Percentiles rank a stretch among this genome's conserved stretches.
phyloP scores from a whole-genome alignment of 2,888 invertebrate genomes.

The Parnassius orleans region DNA sequence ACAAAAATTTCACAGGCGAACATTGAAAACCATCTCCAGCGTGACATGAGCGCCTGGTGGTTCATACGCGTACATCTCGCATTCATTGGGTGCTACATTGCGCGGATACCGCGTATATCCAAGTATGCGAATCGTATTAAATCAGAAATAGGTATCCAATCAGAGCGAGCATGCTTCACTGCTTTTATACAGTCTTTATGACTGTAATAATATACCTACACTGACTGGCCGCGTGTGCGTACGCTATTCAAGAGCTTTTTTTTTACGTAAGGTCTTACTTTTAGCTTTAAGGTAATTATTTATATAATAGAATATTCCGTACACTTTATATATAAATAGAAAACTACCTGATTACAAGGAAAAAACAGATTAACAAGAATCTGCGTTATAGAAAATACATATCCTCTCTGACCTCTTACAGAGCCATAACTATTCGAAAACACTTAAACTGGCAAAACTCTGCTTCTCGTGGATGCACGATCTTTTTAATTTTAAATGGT shows the following conservation, averaged over 20 bases:
- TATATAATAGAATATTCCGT: too few species aligned
- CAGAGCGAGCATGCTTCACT: conserved; percentile 53
- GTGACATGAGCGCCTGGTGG: conserved; percentile 11
- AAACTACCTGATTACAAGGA: too few species aligned
- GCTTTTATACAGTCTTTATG: conserved; percentile 57
- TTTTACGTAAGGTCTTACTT: not conserved
- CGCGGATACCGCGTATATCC: conserved; percentile 49
- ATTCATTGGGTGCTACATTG: conserved; percentile 24
- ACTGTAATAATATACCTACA: conserved; percentile 36
- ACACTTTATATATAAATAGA: too few species aligned
- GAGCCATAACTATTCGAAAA: too few species aligned
- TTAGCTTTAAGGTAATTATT: too few species aligned
- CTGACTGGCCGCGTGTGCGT: conserved; percentile 18
- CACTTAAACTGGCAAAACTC: too few species aligned
- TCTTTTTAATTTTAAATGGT: too few species aligned
- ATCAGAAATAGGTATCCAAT: conserved; percentile 71
- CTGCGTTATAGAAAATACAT: too few species aligned
- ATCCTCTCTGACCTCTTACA: too few species aligned
- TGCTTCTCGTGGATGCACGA: too few species aligned
- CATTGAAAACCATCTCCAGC: conserved; percentile 10
- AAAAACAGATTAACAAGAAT: too few species aligned
- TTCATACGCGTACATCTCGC: not conserved
- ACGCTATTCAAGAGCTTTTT: conserved; percentile 15
- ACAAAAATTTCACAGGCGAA: conserved; percentile 7
- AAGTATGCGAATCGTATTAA: conserved; percentile 55